Evolutionary conservation across 2,888 invertebrate genomes (phyloP).

Genomic region (Congeria kusceri): DNA sequence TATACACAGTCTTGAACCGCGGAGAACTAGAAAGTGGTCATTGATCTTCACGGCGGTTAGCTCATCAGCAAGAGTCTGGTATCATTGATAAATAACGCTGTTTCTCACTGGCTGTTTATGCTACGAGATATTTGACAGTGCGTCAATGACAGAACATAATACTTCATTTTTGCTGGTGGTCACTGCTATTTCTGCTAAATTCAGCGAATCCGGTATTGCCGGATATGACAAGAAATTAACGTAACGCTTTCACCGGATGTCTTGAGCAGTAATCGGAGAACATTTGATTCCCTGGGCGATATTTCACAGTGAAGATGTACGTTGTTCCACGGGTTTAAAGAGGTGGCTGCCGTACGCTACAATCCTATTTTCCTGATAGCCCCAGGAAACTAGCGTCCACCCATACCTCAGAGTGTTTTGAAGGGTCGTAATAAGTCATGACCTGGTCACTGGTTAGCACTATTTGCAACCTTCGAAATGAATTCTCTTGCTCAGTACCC

Average conservation of each 20-base stretch:
- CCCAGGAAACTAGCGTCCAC: too few species aligned
- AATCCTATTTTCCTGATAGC: too few species aligned
- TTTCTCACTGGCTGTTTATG: background rate
- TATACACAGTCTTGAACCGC: constrained; percentile 22
- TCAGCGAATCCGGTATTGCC: background rate
- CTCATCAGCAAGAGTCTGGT: background rate
- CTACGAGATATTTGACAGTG: background rate
- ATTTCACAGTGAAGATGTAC: constrained; percentile 53
- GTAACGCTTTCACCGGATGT: too few species aligned
- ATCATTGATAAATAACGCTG: background rate
- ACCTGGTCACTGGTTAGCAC: too few species aligned
- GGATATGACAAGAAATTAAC: background rate
- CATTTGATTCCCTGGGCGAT: constrained; percentile 61
- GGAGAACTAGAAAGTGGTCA: background rate
- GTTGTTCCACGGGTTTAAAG: too few species aligned
- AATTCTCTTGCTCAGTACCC: too few species aligned
- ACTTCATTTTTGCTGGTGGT: background rate
- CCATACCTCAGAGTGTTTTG: too few species aligned
- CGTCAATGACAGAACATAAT: background rate
- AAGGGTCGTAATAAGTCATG: too few species aligned
- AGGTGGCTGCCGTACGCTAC: too few species aligned
- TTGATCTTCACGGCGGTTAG: background rate
- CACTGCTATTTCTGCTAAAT: background rate
- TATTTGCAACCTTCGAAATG: too few species aligned
- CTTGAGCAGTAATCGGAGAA: too few species aligned